Conservation (phyloP, 2,888 invertebrate genomes). For the Fragum fragum region DNA sequence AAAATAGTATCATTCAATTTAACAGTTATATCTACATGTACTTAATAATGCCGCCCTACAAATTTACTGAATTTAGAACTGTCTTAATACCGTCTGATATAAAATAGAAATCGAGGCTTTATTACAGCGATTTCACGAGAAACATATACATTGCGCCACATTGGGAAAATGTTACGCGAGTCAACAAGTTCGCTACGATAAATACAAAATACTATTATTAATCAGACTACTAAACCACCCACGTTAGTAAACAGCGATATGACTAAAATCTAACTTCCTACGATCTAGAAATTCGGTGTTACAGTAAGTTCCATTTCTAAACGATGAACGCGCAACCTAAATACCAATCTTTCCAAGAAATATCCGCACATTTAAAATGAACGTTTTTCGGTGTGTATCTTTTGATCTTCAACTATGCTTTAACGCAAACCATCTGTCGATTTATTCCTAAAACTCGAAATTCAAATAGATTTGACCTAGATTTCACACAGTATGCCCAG, state of each 20-base stretch:
- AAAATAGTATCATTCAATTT: too few relatives aligned
- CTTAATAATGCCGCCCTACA: too few relatives aligned
- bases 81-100: too few relatives aligned
- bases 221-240: neutral
- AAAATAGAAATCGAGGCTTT: too few relatives aligned
- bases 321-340: neutral
- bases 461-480: slow-evolving; percentile 51
- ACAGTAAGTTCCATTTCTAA: neutral
- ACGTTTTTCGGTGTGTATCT: slow-evolving; percentile 33
- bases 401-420: slow-evolving; percentile 43
- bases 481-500: slow-evolving; percentile 54
- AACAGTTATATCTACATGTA: too few relatives aligned
- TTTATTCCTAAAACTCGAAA: slow-evolving; percentile 32
- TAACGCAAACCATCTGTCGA: slow-evolving; percentile 64
- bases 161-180: neutral
- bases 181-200: slow-evolving; percentile 13
- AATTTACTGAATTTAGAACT: too few relatives aligned
- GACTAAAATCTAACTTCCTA: slow-evolving; percentile 4
- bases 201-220: slow-evolving; percentile 3
- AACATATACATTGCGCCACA: too few relatives aligned
- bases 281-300: neutral
- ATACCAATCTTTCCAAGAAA: slow-evolving; percentile 3
- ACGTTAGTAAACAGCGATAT: neutral
- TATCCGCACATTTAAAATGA: slow-evolving; percentile 11
- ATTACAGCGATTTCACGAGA: too few relatives aligned